phyloP scores from a whole-genome alignment of 2,888 invertebrate genomes.

The Schrankia costaestrigalis region DNA sequence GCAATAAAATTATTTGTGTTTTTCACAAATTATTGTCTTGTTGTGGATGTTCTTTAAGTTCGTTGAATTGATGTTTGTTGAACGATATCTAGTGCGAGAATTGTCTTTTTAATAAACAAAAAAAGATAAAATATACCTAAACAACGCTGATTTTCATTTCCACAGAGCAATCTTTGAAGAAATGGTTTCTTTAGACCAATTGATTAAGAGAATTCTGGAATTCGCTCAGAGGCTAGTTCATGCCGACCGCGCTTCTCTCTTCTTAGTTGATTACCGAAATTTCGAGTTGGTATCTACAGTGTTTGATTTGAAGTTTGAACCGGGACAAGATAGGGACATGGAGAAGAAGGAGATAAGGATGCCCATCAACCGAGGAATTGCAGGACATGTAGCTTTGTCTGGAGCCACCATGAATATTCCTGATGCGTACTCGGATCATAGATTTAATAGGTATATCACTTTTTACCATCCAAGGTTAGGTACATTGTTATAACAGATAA shows the following conservation, averaged over 20 bases:
- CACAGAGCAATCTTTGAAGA: slow-evolving; percentile 92
- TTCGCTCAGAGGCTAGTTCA: slow-evolving; percentile 90
- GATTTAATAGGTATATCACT: slow-evolving; percentile 88
- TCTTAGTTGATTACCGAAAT: slow-evolving; percentile 87
- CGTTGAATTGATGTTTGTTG: no score
- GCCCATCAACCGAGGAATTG: slow-evolving; percentile 89
- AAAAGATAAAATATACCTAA: no score
- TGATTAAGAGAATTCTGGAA: slow-evolving; percentile 91
- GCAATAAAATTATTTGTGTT: no score
- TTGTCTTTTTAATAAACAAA: no score
- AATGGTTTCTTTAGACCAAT: slow-evolving; percentile 90
- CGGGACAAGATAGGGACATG: slow-evolving; percentile 43
- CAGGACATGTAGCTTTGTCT: slow-evolving; percentile 89
- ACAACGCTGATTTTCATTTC: not conserved
- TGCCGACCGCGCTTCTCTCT: slow-evolving; percentile 91
- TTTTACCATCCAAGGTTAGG: no score
- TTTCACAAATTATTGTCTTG: no score
- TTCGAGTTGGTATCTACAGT: slow-evolving; percentile 90
- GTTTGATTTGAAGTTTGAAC: slow-evolving; percentile 83
- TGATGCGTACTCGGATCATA: slow-evolving; percentile 89
- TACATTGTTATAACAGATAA: no score
- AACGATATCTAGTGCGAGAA: no score
- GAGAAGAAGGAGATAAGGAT: slow-evolving; percentile 82
- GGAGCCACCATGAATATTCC: slow-evolving; percentile 90
- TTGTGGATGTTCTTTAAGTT: no score